Evolutionary conservation across 2,113 vertebrate species (phyloP), one percentile per base, ranked within the genome.

Genomic region (Vulpes vulpes): DNA sequence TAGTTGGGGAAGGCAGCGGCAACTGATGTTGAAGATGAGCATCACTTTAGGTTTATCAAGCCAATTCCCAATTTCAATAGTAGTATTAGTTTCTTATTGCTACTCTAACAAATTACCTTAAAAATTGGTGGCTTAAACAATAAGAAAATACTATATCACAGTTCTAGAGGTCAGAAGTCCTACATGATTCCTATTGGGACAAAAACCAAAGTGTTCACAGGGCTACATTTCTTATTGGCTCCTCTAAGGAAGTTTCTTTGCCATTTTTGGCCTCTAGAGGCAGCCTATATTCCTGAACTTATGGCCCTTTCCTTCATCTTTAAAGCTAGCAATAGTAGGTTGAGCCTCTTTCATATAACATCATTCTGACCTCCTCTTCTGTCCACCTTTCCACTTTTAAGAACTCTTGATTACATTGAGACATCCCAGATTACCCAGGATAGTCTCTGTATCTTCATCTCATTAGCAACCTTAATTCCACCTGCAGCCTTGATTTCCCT

Each of bases 51-150:
- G 3, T 62, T 87, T 73, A 69, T 85, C 51, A 81, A 12, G 20
- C 2, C 43, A 92, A 14, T 86, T 94, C 84, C 32, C 30, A 83
- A n/a, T 85, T 94, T 65, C 91, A 83, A 69, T 92, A n/a, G 25
- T 76, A 35, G 11, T 53, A 62, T 81, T 87, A 1, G 2, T 85
- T 88, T 80, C 19, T 32, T 62, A 8, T 65, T 81, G 35, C 30
- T 93, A 19, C 5, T 85, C 1, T 85, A 65, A 89, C 71, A 93
- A 93, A 76, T 10, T 27, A 32, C 32, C 53, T 20, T 53, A 88
- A 84, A 84, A 59, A 23, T 92, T 80, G 49, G 7, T 65, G 7
- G 25, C 43, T 91, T 82, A 64, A 93, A 43, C 0, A 80, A 86
- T 20, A 27, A 6, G 51, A 23, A 57, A 62, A 11, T 71, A 59